phyloP scores from a whole-genome alignment of 2,113 vertebrate genomes.

The Eurystomus gularis region DNA sequence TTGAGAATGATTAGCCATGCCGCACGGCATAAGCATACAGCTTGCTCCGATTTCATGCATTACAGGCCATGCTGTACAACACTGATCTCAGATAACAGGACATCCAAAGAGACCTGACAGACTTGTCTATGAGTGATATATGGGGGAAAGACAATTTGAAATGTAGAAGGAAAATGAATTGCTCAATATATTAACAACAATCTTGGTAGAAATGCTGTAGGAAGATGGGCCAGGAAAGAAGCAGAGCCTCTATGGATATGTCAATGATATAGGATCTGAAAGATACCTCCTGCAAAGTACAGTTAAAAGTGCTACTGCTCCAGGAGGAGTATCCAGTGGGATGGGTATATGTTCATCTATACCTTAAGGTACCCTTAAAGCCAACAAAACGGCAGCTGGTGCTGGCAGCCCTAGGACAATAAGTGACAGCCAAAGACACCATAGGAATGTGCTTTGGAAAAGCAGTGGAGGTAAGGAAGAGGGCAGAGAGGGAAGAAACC shows the following conservation, averaged over 20 bases:
- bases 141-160: conserved; percentile 9
- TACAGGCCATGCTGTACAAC: conserved; percentile 1
- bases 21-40: neutral
- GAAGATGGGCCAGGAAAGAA: neutral
- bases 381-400: neutral
- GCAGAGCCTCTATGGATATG: rapidly evolving
- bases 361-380: neutral
- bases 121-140: neutral
- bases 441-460: neutral
- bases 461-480: neutral
- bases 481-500: neutral
- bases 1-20: conserved; percentile 51
- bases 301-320: neutral
- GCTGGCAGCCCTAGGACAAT: neutral
- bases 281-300: neutral
- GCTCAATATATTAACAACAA: neutral
- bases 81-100: conserved; percentile 27
- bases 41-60: conserved; percentile 48
- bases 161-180: neutral
- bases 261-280: neutral
- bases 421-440: neutral
- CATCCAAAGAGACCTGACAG: conserved; percentile 20
- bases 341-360: neutral
- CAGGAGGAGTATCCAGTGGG: neutral
- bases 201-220: neutral